Evolutionary conservation across 2,113 vertebrate species (phyloP), one percentile per base, ranked within the genome.

Genomic region (Equus przewalskii): DNA sequence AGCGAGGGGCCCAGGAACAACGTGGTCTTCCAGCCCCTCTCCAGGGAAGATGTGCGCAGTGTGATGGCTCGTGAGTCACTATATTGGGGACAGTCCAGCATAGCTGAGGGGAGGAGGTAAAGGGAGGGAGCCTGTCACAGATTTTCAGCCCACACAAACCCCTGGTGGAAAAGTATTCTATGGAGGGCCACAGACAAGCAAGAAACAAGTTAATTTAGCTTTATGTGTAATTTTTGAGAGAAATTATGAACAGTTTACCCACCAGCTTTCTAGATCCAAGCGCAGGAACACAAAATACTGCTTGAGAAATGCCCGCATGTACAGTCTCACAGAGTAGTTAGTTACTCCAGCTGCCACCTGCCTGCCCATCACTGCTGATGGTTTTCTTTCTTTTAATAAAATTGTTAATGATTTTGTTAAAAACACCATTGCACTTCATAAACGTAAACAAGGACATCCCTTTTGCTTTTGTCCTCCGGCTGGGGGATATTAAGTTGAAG

Each of bases 21-120:
- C 0, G 97, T 98, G 85, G 5, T 2, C 88, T 98, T 98, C 96
- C 18, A 54, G 19, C 51, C 97, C 85, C n/a, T 97, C 85, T 95
- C 94, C 19, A 60, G 58, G 69, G 58, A 6, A 18, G 67, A 97
- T 0, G 36, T 98, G 56, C 1, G 0, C 0, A 75, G 56, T 18
- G 0, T 30, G 12, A 6, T 0, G 1, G 36, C 91, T 14, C 0
- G 96, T 97, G 96, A 98, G 97, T 98, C 69, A 30, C 36, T 51
- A 0, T n/a, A 13, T 54, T 30, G 60, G 64, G 75, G 70, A 62
- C 54, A 51, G 19, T 75, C 58, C 26, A n/a, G 33, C 81, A n/a
- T 30, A 22, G 4, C 6, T 26, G 14, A 56, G 16, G 16, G 30
- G 56, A 49, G 44, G 33, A 22, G 46, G n/a, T 46, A 15, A 22